Base-by-base conservation (phyloP, 2,113 vertebrate genomes). In the Pyxicephalus adspersus region DNA sequence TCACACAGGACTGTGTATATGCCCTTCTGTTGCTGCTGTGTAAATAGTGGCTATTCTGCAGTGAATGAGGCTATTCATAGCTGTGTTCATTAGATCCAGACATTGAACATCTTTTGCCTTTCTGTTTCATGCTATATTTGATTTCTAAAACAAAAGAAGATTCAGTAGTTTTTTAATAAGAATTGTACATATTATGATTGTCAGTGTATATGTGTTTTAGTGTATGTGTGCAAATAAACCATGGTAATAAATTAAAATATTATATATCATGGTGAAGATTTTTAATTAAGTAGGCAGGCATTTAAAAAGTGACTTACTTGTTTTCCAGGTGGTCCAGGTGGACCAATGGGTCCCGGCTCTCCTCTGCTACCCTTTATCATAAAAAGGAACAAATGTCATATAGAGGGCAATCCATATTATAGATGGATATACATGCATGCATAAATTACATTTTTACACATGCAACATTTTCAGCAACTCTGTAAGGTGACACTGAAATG, bases 261-360 rank as follows among this genome's bases (percentile, higher is more conserved):
- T 45, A 17, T 55, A 55, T 71, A 68, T 51, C 25, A 65, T 31
- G 19, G 1, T 19, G 6, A 7, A 31, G 29, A 31, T 29, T 8
- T 9, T 15, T 2, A 8, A 25, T 11, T 11, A 58, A 58, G 52
- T 19, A 55, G 9, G 38, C 8, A 45, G 38, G 38, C 38, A 67
- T 9, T 57, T 57, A 23, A 78, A 19, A 34, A 17, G 13, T 29
- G 8, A 91, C 96, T 93, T 91, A 99, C 98, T 93, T 87, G 92
- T 88, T 93, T 92, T 71, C 98, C 98, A 85, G 90, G 93, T 80
- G 92, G 90, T 20, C 98, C 98, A 52, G 91, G 86, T 73, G 96
- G 88, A 83, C 98, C 98, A 0, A 4, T 1, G 29, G 93, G 95
- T 68, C 98, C 98, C 78, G 76, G 82, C 80, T 91, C 90, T 63